Base-by-base conservation (phyloP, 2,888 invertebrate species). In the Chrysopilus asiliformis region DNA sequence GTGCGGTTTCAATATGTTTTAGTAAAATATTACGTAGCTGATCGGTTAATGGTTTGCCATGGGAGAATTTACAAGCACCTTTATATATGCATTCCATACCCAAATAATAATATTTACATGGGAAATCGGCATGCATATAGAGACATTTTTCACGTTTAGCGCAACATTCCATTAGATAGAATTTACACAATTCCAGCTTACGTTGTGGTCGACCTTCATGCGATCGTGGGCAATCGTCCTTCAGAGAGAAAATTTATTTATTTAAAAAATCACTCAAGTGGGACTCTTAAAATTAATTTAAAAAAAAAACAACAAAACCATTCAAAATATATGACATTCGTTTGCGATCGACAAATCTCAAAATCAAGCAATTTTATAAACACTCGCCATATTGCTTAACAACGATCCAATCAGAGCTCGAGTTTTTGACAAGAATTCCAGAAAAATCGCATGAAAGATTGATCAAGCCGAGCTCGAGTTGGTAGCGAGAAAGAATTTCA, bases 111-210 rank as follows among this genome's bases (percentile, higher is more conserved):
- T 83, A 94, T 70, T 94, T 94, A 67, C 95, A 95, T 13, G 95
- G 95, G 61, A 93, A 95, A 60, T 94, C 93, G 52, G 83, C 77
- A 66, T 95, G 95, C 85, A 95, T 85, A 57, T 90, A 97, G 14
- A 87, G 71, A 67, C 95, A 97, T 64, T 89, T 86, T 50, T 91
- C 91, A 52, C 87, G 79, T 66, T 94, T 95, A 36, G 86, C 60
- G 67, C 95, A 95, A 60, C 87, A 87, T 48, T 90, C 90, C 79
- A 85, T 86, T 41, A 94, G 65, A 66, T 94, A 95, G 66, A 93
- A 95, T 66, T 94, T 95, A 65, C 95, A 97, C 3, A 94, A 66
- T 63, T 95, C 95, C 70, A 85, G 73, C 67, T 91, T 91, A 48
- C 87, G 76, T 1, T 82, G 82, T 29, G 79, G 81, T 35, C 74